These are phyloP conservation scores for Iguana delicatissima DNA, from an alignment of 2,797 vertebrate species.

Conservation along the genomic window DNA sequence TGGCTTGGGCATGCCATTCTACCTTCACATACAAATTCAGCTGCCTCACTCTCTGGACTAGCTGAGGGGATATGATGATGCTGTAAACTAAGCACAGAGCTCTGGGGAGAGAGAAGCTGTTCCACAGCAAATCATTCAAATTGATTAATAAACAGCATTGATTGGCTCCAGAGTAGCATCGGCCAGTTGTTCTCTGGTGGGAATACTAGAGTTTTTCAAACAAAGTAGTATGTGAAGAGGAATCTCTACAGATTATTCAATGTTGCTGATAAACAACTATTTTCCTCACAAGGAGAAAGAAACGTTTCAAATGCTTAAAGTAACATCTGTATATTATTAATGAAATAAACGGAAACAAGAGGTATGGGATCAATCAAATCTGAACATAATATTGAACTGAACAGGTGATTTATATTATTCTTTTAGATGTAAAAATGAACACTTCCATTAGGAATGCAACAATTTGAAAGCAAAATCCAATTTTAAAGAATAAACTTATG, in stretches of 20 bases:
- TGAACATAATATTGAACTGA: slow-evolving; percentile 14
- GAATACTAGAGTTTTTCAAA: background rate
- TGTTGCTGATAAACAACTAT: background rate
- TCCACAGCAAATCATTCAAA: background rate
- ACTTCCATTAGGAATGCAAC: background rate
- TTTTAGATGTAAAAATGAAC: slow-evolving; percentile 15
- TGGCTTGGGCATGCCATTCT: accelerated
- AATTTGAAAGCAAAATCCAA: slow-evolving; percentile 16
- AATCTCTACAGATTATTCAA: background rate
- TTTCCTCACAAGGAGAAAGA: background rate
- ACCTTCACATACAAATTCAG: background rate
- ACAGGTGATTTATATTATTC: background rate
- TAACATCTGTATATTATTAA: slow-evolving; percentile 29
- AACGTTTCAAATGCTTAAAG: background rate
- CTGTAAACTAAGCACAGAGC: background rate
- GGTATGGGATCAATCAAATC: background rate
- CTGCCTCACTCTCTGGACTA: background rate
- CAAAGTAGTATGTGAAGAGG: background rate
- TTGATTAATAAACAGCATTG: background rate
- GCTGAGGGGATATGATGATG: background rate
- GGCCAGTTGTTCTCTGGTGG: background rate
- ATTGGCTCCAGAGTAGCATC: accelerated
- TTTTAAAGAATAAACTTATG: slow-evolving; percentile 12
- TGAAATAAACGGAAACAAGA: background rate
- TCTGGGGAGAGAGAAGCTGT: background rate